Conservation (phyloP, 2,888 invertebrate species). For the Rhodophaea formosa region DNA sequence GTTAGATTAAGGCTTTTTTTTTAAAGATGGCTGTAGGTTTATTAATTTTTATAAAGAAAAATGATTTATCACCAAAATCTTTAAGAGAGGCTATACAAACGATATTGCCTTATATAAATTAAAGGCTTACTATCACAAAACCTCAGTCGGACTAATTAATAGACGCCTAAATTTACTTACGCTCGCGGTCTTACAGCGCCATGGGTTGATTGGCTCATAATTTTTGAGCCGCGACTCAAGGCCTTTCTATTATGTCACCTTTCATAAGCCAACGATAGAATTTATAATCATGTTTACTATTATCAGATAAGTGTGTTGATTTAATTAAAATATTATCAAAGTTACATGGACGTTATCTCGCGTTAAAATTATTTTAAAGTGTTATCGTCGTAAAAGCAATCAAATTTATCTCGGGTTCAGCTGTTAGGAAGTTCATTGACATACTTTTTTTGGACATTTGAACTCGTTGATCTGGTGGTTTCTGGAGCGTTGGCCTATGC, state of each 20-base stretch:
- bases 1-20: too few species aligned
- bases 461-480: background rate
- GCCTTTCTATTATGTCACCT: background rate
- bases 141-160: too few species aligned
- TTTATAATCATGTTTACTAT: background rate
- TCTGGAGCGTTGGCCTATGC: background rate
- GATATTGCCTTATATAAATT: too few species aligned
- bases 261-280: background rate
- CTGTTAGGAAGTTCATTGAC: constrained; percentile 2
- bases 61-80: too few species aligned
- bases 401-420: constrained; percentile 6
- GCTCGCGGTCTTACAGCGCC: background rate
- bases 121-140: too few species aligned
- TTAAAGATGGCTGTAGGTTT: too few species aligned
- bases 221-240: background rate
- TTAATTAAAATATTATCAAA: constrained; percentile 8
- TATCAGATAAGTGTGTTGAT: constrained; percentile 7
- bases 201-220: background rate
- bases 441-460: constrained; percentile 3
- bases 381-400: background rate
- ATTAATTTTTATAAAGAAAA: too few species aligned
- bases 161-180: too few species aligned
- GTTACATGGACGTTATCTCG: background rate
- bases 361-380: constrained; percentile 6
- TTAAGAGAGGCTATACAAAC: too few species aligned